Evolutionary conservation across 2,888 invertebrate species (phyloP).

Genomic region (Timandra comae): DNA sequence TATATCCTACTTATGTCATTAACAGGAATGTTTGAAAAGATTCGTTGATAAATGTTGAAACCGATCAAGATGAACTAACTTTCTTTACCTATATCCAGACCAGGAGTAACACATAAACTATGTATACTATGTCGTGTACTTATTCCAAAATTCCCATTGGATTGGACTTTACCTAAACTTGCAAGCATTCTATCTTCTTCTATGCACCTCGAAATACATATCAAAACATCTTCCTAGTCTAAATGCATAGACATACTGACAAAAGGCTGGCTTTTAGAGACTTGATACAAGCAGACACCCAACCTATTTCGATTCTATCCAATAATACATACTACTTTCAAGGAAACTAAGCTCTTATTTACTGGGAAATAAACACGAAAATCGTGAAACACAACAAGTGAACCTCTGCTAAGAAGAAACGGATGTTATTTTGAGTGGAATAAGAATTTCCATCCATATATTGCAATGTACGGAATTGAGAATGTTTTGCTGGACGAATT

Average conservation of each 20-base stretch:
- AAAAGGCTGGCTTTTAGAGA: constrained; percentile 33
- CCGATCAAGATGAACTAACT: too few relatives aligned
- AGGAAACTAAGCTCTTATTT: constrained; percentile 17
- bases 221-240: too few relatives aligned
- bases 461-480: constrained; percentile 53
- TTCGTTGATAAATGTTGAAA: too few relatives aligned
- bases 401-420: constrained; percentile 69
- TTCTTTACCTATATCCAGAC: too few relatives aligned
- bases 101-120: too few relatives aligned
- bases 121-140: too few relatives aligned
- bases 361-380: constrained; percentile 13
- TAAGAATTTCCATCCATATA: constrained; percentile 70
- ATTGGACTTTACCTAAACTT: too few relatives aligned
- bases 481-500: constrained; percentile 17
- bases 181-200: too few relatives aligned
- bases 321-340: constrained; percentile 23
- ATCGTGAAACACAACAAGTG: constrained; percentile 26
- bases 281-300: constrained; percentile 43
- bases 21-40: too few relatives aligned
- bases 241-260: constrained; percentile 10
- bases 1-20: too few relatives aligned
- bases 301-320: constrained; percentile 32
- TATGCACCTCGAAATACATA: too few relatives aligned
- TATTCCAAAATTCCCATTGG: too few relatives aligned
- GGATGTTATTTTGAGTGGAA: constrained; percentile 71